Percentiles rank a stretch among this genome's conserved stretches.
These are phyloP conservation scores for Zaprionus ornatus DNA, from an alignment of 1,140 invertebrate species.

Conservation along the genomic window DNA sequence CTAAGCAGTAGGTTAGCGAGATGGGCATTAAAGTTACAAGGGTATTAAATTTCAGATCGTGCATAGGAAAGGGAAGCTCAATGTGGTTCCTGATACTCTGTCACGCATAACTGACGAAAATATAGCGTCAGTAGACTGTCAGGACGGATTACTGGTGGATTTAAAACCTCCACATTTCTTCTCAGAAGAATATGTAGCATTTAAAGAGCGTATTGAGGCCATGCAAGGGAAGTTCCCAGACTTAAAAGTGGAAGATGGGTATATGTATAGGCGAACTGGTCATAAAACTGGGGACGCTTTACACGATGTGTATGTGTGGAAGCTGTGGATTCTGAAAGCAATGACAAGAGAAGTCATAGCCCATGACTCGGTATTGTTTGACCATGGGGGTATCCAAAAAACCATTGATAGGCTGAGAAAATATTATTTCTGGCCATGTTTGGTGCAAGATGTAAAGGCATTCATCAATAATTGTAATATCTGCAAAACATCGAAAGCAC, in stretches of 20 bases:
- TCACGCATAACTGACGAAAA: not conserved
- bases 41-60: not conserved
- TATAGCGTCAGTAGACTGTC: not conserved
- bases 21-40: constrained; percentile 14
- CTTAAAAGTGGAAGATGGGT: too few relatives aligned
- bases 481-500: constrained; percentile 19
- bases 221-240: not conserved
- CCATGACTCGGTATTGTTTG: not conserved
- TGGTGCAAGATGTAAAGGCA: constrained; percentile 10
- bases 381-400: constrained; percentile 22
- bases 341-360: not conserved
- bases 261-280: constrained; percentile 6
- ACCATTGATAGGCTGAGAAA: constrained; percentile 9
- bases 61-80: not conserved
- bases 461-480: constrained; percentile 9
- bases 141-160: not conserved
- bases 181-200: not conserved
- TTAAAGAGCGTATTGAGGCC: not conserved
- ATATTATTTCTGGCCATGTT: constrained; percentile 25
- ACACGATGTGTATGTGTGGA: too few relatives aligned
- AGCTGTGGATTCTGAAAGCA: not conserved
- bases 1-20: constrained; percentile 2
- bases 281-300: too few relatives aligned
- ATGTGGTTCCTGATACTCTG: not conserved
- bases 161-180: not conserved